Percentiles rank a stretch among this genome's conserved stretches.
Evolutionary conservation across 2,888 invertebrate genomes (phyloP).

Genomic region (Auanema sp.): DNA sequence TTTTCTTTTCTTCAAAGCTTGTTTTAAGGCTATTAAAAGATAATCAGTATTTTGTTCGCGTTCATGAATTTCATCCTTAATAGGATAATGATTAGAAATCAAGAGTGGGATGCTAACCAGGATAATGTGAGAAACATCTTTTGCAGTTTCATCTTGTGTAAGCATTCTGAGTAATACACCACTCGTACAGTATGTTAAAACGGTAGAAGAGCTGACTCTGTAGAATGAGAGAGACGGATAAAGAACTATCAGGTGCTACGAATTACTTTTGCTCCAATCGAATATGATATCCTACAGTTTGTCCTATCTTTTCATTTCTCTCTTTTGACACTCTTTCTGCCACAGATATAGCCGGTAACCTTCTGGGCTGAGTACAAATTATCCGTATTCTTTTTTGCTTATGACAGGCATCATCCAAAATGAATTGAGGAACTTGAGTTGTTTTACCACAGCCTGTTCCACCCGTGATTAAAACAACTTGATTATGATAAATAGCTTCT

Average conservation of each 20-base stretch:
- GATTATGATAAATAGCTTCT: slow-evolving; percentile 28
- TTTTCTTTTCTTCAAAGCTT: slow-evolving; percentile 45
- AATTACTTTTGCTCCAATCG: slow-evolving; percentile 78
- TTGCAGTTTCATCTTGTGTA: slow-evolving; percentile 76
- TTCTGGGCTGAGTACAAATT: slow-evolving; percentile 87
- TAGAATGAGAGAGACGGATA: slow-evolving; percentile 24
- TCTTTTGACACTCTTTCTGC: slow-evolving; percentile 88
- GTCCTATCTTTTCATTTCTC: slow-evolving; percentile 79
- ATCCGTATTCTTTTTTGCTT: slow-evolving; percentile 76
- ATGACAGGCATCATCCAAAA: slow-evolving; percentile 77
- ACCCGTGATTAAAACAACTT: slow-evolving; percentile 46
- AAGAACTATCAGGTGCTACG: background rate
- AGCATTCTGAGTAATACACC: slow-evolving; percentile 85
- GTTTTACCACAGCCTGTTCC: slow-evolving; percentile 62
- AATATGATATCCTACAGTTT: slow-evolving; percentile 85
- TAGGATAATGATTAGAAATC: background rate
- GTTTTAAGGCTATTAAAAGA: slow-evolving; percentile 77
- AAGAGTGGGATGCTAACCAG: slow-evolving; percentile 62
- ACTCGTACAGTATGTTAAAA: slow-evolving; percentile 87
- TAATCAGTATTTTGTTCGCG: slow-evolving; percentile 90
- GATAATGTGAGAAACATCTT: slow-evolving; percentile 78
- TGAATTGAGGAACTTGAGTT: slow-evolving; percentile 79
- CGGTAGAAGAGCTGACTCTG: slow-evolving; percentile 78
- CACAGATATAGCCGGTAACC: slow-evolving; percentile 84
- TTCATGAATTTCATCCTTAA: slow-evolving; percentile 90